Evolutionary conservation across 2,888 invertebrate genomes (phyloP), one percentile per base, ranked within the genome.

Genomic region (Lasioglossum calceatum): DNA sequence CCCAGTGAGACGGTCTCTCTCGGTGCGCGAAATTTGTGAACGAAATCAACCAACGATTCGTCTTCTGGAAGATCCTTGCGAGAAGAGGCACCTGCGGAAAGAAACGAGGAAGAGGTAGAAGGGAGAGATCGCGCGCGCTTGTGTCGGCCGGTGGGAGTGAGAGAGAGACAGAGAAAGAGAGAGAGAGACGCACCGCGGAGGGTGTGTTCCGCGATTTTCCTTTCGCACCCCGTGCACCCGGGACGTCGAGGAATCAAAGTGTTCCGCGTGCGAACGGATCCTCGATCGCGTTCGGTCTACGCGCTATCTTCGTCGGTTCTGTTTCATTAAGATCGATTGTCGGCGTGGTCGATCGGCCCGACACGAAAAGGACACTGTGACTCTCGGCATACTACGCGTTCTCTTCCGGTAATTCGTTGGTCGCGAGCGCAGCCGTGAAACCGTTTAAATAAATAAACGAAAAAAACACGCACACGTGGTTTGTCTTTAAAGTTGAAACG

Each of bases 11-110:
- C 54, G 54, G 23, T 36, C 7, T 16, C 3, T 27, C 36, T 54
- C 72, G 75, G 78, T 71, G 67, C 77, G 76, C 71, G 58, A 54
- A 67, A 64, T 36, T 67, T 79, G 70, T 42, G 70, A 76, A 14
- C 61, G 50, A 58, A 70, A 83, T 64, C 71, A 42, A 72, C 47
- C 61, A 72, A 47, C 70, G 71, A 50, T 39, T 84, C 88, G 58
- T 58, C 27, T 16, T 64, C 86, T 84, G 91, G 90, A 90, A 90
- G 90, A 90, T 90, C 61, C 32, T 88, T 84, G 74, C 44, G 79
- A 72, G 90, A 82, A 85, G 89, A 90, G 81, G 80, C 47, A 74
- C 27, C 64, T 64, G 64, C 64, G 32, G 70, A 32, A 78, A 80
- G 54, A 75, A 27, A 50, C 71, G 73, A 80, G 61, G 72, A 27